Base-by-base conservation (phyloP, 2,113 vertebrate species). In the Proteles cristata region DNA sequence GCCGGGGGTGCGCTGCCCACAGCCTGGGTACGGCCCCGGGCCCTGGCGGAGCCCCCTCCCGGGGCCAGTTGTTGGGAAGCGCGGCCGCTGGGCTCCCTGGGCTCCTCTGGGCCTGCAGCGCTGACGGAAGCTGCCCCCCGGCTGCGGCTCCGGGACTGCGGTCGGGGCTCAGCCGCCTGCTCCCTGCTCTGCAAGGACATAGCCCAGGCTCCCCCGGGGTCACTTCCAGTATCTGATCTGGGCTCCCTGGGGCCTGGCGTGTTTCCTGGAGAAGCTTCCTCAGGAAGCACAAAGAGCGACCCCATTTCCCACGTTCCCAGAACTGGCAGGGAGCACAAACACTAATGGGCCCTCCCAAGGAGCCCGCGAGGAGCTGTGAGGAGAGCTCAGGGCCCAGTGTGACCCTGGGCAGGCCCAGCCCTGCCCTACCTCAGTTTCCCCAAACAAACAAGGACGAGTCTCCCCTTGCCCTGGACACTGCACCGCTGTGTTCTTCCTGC, bases 211-310 rank as follows among this genome's bases (percentile, higher is more conserved):
- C n/a, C 58, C 68, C 89, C 33, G 11, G 65, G 66, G 11, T 39
- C 14, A 26, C 35, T 14, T 71, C 73, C 33, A 68, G 94, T 43
- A 2, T 14, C 0, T 1, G 31, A 61, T 26, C 81, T 17, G 14
- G 15, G 43, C 35, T 87, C 39, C 68, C 88, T 1, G 7, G 61
- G 33, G 73, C n/a, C 55, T 26, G 8, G 45, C 6, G 17, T 21
- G n/a, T 50, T 69, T 96, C 80, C 95, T 84, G 69, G 39, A 68
- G 33, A 88, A 45, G 35, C 31, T 86, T 85, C 77, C 82, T 80
- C 11, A 73, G 95, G 81, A 93, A 87, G 55, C 79, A 1, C 7
- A 73, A 86, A 9, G 65, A 8, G 10, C 77, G 16, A 58, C 80
- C 26, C 21, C 3, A 0, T 11, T 71, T 61, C 90, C 90, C 48